phyloP scores from a whole-genome alignment of 1,140 invertebrate genomes.

The Drosophila subobscura region DNA sequence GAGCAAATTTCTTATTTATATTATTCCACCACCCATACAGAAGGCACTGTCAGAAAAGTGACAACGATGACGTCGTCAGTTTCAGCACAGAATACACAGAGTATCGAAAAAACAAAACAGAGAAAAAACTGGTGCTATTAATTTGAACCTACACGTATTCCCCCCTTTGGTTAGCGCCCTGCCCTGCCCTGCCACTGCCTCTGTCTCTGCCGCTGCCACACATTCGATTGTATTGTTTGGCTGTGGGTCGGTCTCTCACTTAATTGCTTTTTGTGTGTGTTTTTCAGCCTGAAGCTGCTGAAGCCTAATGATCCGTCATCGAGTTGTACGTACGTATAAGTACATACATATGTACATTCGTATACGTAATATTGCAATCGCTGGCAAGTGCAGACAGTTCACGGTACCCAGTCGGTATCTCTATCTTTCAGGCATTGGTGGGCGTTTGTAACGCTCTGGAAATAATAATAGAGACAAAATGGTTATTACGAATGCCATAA shows the following conservation, averaged over 20 bases:
- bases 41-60: constrained; percentile 50
- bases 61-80: constrained; percentile 57
- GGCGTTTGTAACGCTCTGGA: constrained; percentile 39
- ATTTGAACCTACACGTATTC: constrained; percentile 45
- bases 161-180: constrained; percentile 19
- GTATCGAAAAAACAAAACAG: constrained; percentile 11
- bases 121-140: constrained; percentile 56
- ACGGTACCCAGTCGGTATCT: not conserved
- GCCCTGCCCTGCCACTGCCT: not conserved
- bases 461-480: constrained; percentile 55
- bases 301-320: constrained; percentile 50
- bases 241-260: constrained; percentile 22
- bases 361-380: constrained; percentile 55
- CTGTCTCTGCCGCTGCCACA: constrained; percentile 6
- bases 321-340: constrained; percentile 17
- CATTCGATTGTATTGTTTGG: constrained; percentile 48
- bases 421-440: constrained; percentile 15
- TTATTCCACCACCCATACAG: constrained; percentile 35
- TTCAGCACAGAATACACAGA: constrained; percentile 16
- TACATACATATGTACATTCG: constrained; percentile 32
- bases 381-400: constrained; percentile 43
- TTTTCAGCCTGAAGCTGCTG: constrained; percentile 20
- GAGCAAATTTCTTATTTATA: constrained; percentile 55
- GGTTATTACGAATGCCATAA: constrained; percentile 49
- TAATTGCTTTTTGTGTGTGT: constrained; percentile 51